Evolutionary conservation across 2,888 invertebrate genomes (phyloP).

Genomic region (Psylliodes chrysocephalus): DNA sequence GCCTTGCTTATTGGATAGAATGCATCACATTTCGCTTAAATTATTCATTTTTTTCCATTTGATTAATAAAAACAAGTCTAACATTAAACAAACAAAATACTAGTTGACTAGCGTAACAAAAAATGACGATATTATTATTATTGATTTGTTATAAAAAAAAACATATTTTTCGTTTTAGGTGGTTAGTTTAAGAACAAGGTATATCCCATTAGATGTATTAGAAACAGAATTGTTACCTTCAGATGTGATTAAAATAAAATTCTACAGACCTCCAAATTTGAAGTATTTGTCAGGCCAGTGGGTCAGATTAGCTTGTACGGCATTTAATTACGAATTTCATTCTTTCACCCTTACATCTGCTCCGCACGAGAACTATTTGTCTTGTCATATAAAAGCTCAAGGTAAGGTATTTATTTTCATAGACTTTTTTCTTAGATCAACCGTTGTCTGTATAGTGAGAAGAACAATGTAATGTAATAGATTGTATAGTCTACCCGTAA

Average conservation of each 20-base stretch:
- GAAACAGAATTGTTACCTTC: constrained; percentile 94
- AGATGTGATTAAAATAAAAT: constrained; percentile 93
- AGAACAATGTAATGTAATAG: too few relatives aligned
- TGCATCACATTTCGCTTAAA: too few relatives aligned
- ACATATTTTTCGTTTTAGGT: constrained; percentile 68
- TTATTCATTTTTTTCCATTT: too few relatives aligned
- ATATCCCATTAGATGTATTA: constrained; percentile 90
- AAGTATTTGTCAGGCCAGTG: constrained; percentile 95
- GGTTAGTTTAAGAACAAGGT: constrained; percentile 89
- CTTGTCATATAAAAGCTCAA: constrained; percentile 92
- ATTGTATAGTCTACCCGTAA: too few relatives aligned
- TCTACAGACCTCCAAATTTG: constrained; percentile 94
- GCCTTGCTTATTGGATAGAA: too few relatives aligned
- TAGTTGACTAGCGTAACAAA: too few relatives aligned
- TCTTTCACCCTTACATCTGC: constrained; percentile 96
- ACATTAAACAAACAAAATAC: too few relatives aligned
- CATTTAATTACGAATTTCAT: constrained; percentile 92
- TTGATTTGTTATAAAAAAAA: too few relatives aligned
- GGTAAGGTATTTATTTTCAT: constrained; percentile 61
- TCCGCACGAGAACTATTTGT: constrained; percentile 93
- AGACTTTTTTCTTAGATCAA: too few relatives aligned
- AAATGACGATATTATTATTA: too few relatives aligned
- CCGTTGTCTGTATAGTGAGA: too few relatives aligned
- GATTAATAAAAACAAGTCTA: too few relatives aligned
- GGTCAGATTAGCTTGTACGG: constrained; percentile 92